A percentile compares a stretch with the other conserved stretches of the same genome.
phyloP scores from a whole-genome alignment of 2,113 vertebrate genomes.

The Saguinus midas region DNA sequence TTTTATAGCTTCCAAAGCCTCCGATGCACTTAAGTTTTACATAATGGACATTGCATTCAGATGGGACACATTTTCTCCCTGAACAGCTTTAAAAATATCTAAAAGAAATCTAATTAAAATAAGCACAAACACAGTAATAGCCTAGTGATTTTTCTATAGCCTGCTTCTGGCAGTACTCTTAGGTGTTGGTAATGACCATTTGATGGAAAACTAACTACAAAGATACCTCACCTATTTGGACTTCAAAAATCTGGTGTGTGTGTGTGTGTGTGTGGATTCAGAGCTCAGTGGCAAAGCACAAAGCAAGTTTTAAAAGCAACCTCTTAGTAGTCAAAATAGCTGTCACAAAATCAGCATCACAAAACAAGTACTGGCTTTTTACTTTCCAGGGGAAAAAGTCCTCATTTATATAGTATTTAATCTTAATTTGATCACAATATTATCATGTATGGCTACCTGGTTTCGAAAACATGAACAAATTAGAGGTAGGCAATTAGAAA shows the following conservation, averaged over 20 bases:
- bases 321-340: neutral
- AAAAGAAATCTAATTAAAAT: constrained; percentile 75
- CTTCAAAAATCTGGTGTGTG: neutral
- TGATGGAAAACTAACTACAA: neutral
- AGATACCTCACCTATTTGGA: constrained; percentile 12
- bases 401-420: neutral
- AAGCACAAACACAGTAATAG: constrained; percentile 69
- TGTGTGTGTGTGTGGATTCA: neutral
- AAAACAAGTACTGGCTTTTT: neutral
- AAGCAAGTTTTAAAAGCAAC: neutral
- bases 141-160: constrained; percentile 53
- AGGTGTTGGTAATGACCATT: constrained; percentile 12
- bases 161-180: constrained; percentile 12
- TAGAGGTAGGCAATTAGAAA: neutral
- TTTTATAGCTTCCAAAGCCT: constrained; percentile 58
- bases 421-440: neutral
- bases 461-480: neutral
- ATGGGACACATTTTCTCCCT: constrained; percentile 65
- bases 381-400: neutral
- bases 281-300: neutral
- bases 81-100: constrained; percentile 65
- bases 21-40: constrained; percentile 65
- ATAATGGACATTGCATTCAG: constrained; percentile 57
- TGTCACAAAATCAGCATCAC: neutral
- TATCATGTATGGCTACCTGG: neutral